Percentiles rank a stretch among this genome's conserved stretches.
These are phyloP conservation scores for Oophaga sylvatica DNA, from an alignment of 2,797 vertebrate genomes.

Conservation along the genomic window DNA sequence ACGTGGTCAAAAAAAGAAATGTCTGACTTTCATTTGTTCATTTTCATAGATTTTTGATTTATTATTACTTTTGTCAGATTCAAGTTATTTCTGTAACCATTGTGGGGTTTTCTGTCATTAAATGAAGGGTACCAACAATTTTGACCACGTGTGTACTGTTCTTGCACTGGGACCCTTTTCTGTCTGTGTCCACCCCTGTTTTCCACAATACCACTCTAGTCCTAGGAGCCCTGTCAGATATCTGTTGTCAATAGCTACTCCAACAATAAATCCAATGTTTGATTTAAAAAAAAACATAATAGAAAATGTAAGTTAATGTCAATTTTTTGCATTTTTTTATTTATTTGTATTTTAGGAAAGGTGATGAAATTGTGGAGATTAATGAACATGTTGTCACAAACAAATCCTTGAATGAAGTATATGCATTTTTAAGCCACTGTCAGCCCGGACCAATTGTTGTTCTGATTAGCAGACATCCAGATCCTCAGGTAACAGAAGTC, in stretches of 20 bases:
- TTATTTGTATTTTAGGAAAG: conserved; percentile 61
- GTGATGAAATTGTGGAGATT: conserved; percentile 93
- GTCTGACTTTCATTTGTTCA: no score
- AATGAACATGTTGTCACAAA: conserved; percentile 84
- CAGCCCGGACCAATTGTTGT: conserved; percentile 84
- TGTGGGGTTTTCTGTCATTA: no score
- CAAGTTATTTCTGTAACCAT: no score
- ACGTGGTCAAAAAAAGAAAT: no score
- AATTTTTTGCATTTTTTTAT: not conserved
- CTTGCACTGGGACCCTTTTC: no score
- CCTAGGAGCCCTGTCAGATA: not conserved
- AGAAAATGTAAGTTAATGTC: not conserved
- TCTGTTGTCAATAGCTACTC: not conserved
- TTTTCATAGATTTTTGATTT: no score
- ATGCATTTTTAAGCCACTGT: conserved; percentile 86
- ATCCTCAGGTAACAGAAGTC: conserved; percentile 82
- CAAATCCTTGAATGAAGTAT: conserved; percentile 88
- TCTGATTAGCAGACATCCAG: conserved; percentile 89
- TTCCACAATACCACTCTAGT: not conserved
- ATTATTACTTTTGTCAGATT: no score
- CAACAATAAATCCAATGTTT: not conserved
- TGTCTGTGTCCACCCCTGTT: no score
- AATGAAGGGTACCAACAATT: no score
- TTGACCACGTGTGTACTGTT: no score
- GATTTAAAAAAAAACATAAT: not conserved